Evolutionary conservation across 1,140 invertebrate genomes (phyloP).

Genomic region (Mercenaria mercenaria): DNA sequence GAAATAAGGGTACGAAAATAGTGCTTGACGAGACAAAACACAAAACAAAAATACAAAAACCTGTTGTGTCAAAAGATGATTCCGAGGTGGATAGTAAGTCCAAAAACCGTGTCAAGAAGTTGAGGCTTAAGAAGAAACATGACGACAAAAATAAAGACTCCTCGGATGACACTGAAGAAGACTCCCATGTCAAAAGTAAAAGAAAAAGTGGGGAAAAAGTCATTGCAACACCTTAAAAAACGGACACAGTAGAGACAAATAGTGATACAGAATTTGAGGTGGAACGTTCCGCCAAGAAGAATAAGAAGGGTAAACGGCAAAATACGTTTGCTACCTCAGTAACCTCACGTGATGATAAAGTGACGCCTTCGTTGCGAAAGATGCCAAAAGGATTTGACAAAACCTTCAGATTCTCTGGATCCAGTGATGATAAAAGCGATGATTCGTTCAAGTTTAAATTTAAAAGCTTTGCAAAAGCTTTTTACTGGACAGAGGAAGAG

Average conservation of each 20-base stretch:
- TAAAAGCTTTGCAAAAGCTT: conserved; percentile 10
- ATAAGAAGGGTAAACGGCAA: not conserved
- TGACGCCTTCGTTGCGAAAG: not conserved
- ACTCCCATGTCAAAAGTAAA: not conserved
- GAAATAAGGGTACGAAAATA: too few species aligned
- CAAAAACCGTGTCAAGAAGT: too few species aligned
- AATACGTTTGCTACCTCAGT: not conserved
- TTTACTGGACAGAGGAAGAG: conserved; percentile 16
- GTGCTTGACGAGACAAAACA: too few species aligned
- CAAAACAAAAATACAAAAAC: too few species aligned
- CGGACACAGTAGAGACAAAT: not conserved
- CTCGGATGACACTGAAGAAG: not conserved
- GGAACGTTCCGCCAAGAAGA: too few species aligned
- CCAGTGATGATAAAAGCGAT: not conserved
- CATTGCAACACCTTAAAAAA: not conserved
- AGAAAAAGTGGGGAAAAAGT: not conserved
- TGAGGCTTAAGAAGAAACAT: too few species aligned
- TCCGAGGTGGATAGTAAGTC: too few species aligned
- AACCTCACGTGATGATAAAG: not conserved
- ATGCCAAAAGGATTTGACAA: too few species aligned
- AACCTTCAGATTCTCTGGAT: too few species aligned
- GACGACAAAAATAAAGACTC: too few species aligned
- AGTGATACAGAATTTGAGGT: not conserved
- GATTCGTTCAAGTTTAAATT: conserved; percentile 20
- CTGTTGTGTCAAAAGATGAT: too few species aligned